Conservation (phyloP, 2,888 invertebrate genomes). For the Nomada ruficornis region DNA sequence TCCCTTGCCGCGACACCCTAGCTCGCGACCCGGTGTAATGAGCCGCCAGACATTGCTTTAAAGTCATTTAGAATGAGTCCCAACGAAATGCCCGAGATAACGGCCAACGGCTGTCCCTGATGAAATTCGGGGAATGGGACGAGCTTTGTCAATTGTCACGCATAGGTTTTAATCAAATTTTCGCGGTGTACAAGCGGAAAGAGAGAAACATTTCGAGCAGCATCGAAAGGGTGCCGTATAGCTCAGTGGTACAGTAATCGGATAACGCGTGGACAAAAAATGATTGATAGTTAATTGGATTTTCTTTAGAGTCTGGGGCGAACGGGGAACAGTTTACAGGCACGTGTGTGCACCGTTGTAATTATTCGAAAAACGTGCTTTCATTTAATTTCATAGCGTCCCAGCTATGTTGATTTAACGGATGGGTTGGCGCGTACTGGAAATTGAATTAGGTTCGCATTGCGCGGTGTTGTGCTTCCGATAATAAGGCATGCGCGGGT, state of each 20-base stretch:
- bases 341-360: not conserved
- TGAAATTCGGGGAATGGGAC: not conserved
- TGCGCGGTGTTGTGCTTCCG: slow-evolving; percentile 51
- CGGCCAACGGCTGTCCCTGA: not conserved
- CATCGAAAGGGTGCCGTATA: too few relatives aligned
- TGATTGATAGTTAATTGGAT: too few relatives aligned
- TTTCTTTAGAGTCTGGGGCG: not conserved
- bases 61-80: slow-evolving; percentile 56
- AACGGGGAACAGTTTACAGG: slow-evolving; percentile 20
- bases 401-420: slow-evolving; percentile 53
- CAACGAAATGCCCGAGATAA: slow-evolving; percentile 39
- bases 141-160: not conserved
- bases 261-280: too few relatives aligned
- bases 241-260: too few relatives aligned
- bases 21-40: slow-evolving; percentile 52
- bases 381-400: slow-evolving; percentile 55
- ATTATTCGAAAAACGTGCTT: slow-evolving; percentile 60
- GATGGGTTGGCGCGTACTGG: slow-evolving; percentile 47
- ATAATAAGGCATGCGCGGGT: slow-evolving; percentile 53
- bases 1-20: slow-evolving; percentile 24
- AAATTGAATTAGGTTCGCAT: slow-evolving; percentile 61
- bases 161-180: not conserved
- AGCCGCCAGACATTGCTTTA: slow-evolving; percentile 60
- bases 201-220: not conserved
- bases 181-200: not conserved